Evolutionary conservation across 2,113 vertebrate genomes (phyloP).

Genomic region (Brevimyrus niger): DNA sequence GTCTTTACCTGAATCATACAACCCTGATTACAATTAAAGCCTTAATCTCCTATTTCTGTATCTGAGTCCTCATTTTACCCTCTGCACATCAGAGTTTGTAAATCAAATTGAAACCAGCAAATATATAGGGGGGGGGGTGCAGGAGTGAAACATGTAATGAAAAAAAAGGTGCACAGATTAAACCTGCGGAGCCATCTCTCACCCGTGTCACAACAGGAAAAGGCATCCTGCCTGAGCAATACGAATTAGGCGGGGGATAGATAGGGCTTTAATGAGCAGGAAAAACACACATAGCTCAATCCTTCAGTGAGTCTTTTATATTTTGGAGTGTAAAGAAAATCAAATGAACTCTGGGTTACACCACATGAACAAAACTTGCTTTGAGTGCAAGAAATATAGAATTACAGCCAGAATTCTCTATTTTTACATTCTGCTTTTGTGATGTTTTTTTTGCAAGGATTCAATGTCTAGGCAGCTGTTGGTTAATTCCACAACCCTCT

Average conservation of each 20-base stretch:
- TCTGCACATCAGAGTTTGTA: neutral
- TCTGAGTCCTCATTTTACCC: neutral
- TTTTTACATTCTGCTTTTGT: neutral
- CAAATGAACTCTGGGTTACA: neutral
- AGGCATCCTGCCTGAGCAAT: constrained; percentile 28
- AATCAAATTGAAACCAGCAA: neutral
- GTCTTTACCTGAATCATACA: neutral
- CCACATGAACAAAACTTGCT: neutral
- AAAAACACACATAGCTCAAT: constrained; percentile 23
- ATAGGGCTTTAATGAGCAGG: constrained; percentile 27
- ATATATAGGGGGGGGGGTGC: neutral
- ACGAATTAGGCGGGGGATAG: constrained; percentile 33
- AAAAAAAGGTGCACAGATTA: neutral
- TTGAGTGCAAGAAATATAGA: neutral
- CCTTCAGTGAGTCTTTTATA: neutral
- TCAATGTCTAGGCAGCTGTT: neutral
- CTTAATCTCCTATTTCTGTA: neutral
- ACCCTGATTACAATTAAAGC: neutral
- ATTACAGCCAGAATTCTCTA: neutral
- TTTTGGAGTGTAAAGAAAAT: neutral
- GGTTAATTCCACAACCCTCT: neutral
- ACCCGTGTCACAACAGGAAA: constrained; percentile 22
- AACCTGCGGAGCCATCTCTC: neutral
- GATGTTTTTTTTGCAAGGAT: neutral
- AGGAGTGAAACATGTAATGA: neutral